Conservation (phyloP, 2,113 vertebrate species). For the Cyanoderma ruficeps region DNA sequence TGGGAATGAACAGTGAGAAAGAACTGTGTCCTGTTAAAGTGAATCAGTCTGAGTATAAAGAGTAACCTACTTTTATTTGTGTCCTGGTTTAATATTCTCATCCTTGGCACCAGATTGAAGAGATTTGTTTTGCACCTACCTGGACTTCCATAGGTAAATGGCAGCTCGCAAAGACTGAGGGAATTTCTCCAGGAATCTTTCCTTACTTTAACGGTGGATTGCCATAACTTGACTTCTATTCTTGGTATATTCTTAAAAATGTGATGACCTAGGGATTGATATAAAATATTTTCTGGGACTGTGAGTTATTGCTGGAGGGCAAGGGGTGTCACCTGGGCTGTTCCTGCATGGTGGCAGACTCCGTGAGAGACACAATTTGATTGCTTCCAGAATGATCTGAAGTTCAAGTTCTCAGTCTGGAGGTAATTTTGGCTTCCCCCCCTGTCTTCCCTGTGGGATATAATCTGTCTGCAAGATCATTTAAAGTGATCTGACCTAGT, state of each 20-base stretch:
- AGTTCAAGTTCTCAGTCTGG: neutral
- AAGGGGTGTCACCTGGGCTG: neutral
- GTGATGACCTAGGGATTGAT: neutral
- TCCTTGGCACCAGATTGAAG: neutral
- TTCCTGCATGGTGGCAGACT: neutral
- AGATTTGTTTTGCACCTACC: neutral
- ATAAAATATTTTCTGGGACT: neutral
- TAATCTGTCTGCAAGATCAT: neutral
- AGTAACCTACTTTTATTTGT: neutral
- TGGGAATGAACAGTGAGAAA: neutral
- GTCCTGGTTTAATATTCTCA: neutral
- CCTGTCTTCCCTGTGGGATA: neutral
- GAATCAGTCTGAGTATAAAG: neutral
- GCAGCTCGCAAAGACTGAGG: neutral
- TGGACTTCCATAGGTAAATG: neutral
- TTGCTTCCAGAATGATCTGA: neutral
- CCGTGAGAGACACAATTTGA: neutral
- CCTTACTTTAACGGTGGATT: neutral
- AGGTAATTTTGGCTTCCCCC: fast-evolving
- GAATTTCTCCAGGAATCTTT: neutral
- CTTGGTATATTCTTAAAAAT: neutral
- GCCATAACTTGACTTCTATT: neutral
- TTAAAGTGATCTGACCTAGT: neutral
- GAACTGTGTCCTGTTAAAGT: neutral
- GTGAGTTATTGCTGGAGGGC: neutral